Conservation (phyloP, 2,113 vertebrate genomes). For the Cyphomyrus plagiostoma region DNA sequence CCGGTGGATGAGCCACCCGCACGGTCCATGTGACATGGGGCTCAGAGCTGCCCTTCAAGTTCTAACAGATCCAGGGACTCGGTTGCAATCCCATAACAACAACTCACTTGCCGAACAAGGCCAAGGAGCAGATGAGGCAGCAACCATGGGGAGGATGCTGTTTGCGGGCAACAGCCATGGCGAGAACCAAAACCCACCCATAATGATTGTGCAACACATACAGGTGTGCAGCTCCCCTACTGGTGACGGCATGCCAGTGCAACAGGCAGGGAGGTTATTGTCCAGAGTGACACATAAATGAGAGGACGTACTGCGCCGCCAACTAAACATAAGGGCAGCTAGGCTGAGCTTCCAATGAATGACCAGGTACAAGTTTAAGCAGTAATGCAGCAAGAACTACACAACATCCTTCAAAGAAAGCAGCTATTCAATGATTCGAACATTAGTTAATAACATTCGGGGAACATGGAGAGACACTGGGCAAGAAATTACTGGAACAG, state of each 20-base stretch:
- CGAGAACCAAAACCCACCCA: not conserved
- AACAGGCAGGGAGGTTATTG: not conserved
- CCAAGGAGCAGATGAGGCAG: not conserved
- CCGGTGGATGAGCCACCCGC: not conserved
- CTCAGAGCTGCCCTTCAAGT: not conserved
- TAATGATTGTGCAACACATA: not conserved
- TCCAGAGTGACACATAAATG: not conserved
- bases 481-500: not conserved
- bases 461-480: not conserved
- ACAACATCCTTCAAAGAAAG: not conserved
- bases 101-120: not conserved
- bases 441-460: not conserved
- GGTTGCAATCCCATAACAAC: not conserved
- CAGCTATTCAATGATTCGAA: not conserved
- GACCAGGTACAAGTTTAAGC: not conserved
- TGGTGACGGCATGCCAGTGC: not conserved
- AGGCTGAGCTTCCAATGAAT: not conserved
- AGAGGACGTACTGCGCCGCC: not conserved
- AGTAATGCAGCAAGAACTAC: not conserved
- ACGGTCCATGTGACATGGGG: not conserved
- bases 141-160: not conserved
- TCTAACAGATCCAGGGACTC: not conserved
- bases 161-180: no score
- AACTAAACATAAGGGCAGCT: not conserved
- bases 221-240: not conserved